These are phyloP conservation scores for Chymomyza costata DNA, from an alignment of 1,140 invertebrate genomes.

Conservation along the genomic window DNA sequence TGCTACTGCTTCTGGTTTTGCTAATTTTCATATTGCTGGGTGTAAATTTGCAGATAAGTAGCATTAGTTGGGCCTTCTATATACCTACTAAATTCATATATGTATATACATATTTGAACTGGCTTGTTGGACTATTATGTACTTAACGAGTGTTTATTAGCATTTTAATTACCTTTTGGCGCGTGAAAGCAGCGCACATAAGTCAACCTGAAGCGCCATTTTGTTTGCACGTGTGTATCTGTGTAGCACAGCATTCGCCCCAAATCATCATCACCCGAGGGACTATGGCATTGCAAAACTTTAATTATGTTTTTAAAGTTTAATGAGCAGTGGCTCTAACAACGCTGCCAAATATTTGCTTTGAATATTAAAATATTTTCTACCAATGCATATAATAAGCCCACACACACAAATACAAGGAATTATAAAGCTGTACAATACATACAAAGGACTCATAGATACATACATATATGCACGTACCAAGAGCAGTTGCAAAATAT, in stretches of 20 bases:
- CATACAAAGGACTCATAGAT: slow-evolving; percentile 14
- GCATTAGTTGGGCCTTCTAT: slow-evolving; percentile 57
- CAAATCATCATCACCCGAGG: slow-evolving; percentile 9
- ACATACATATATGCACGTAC: neutral
- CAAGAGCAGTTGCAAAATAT: no score
- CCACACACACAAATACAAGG: slow-evolving; percentile 11
- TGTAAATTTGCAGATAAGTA: slow-evolving; percentile 73
- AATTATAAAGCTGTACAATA: slow-evolving; percentile 20
- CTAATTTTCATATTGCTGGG: slow-evolving; percentile 39
- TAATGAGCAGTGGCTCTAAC: slow-evolving; percentile 41
- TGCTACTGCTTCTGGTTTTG: no score
- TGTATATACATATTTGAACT: no score
- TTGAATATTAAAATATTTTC: slow-evolving; percentile 5
- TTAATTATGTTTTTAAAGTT: slow-evolving; percentile 70
- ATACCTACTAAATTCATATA: no score
- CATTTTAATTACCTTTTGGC: slow-evolving; percentile 71
- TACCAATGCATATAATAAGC: neutral
- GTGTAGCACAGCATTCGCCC: neutral
- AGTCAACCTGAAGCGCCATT: slow-evolving; percentile 45
- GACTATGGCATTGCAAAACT: slow-evolving; percentile 35
- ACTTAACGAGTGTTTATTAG: slow-evolving; percentile 72
- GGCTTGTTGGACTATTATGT: slow-evolving; percentile 54
- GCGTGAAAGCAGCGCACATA: slow-evolving; percentile 67
- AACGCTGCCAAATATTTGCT: slow-evolving; percentile 30
- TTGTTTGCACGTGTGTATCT: neutral